Percentiles rank a stretch among this genome's conserved stretches.
Conservation (phyloP, 2,888 invertebrate genomes). For the Phrixothrix hirtus region DNA sequence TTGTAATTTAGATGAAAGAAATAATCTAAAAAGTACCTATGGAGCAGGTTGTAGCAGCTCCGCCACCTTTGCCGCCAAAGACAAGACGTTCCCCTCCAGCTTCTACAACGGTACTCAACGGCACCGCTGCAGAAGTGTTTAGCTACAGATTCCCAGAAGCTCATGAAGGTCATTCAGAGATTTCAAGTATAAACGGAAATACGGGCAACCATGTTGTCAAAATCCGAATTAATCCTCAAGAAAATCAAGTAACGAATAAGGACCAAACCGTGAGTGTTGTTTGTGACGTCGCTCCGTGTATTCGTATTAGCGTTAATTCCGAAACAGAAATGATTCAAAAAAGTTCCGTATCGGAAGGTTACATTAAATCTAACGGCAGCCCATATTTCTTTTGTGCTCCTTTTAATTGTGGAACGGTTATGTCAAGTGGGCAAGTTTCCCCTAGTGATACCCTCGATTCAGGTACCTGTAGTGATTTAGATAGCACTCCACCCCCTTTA, state of each 20-base stretch:
- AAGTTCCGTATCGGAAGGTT: constrained; percentile 49
- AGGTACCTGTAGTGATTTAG: constrained; percentile 83
- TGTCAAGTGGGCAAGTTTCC: constrained; percentile 82
- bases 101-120: constrained; percentile 58
- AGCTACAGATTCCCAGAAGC: constrained; percentile 49
- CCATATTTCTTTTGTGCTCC: constrained; percentile 64
- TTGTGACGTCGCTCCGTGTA: constrained; percentile 59
- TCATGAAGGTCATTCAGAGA: constrained; percentile 28
- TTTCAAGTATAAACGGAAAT: constrained; percentile 22
- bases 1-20: constrained; percentile 18
- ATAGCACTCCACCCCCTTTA: constrained; percentile 71
- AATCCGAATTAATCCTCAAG: constrained; percentile 69
- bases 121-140: constrained; percentile 45
- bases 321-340: constrained; percentile 62
- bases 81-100: constrained; percentile 51
- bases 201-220: constrained; percentile 65
- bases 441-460: constrained; percentile 83
- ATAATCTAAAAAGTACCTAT: constrained; percentile 51
- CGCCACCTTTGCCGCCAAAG: constrained; percentile 64
- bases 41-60: constrained; percentile 62
- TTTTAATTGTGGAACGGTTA: constrained; percentile 61
- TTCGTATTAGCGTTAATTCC: constrained; percentile 62
- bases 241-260: constrained; percentile 38
- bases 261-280: constrained; percentile 54
- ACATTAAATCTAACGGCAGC: constrained; percentile 36